A percentile compares a stretch with the other conserved stretches of the same genome.
phyloP scores from a whole-genome alignment of 2,113 vertebrate species.

The Cyanoliseus patagonus region DNA sequence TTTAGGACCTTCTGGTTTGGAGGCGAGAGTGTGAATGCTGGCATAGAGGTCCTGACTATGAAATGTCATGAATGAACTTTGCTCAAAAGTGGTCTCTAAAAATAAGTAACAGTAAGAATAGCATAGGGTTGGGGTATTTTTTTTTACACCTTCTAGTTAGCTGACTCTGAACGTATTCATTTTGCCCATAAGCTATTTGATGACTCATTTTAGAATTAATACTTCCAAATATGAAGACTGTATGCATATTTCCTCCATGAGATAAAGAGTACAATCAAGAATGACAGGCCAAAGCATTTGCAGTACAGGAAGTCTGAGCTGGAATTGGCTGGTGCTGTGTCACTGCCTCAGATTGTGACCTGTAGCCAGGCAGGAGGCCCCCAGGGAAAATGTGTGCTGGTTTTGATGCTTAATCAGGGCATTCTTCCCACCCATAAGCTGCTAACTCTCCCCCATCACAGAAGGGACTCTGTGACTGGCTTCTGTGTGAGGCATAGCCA shows the following conservation, averaged over 20 bases:
- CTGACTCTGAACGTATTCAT: slow-evolving; percentile 18
- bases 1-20: background rate
- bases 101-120: background rate
- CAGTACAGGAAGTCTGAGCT: background rate
- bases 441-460: background rate
- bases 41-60: background rate
- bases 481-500: background rate
- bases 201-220: slow-evolving; percentile 58
- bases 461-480: background rate
- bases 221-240: slow-evolving; percentile 52
- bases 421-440: background rate
- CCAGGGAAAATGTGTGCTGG: background rate
- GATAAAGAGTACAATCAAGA: slow-evolving; percentile 22
- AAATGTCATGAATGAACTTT: background rate
- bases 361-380: background rate
- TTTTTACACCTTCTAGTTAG: background rate
- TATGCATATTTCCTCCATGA: slow-evolving; percentile 41
- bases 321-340: background rate
- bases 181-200: slow-evolving; percentile 51
- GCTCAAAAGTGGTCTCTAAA: slow-evolving; percentile 42
- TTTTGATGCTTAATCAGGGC: background rate
- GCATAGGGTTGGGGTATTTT: background rate
- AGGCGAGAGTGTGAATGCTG: background rate
- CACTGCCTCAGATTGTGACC: background rate
- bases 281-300: background rate